These are phyloP conservation scores for Anguilla marmorata DNA, from an alignment of 2,797 vertebrate species.

Conservation along the genomic window DNA sequence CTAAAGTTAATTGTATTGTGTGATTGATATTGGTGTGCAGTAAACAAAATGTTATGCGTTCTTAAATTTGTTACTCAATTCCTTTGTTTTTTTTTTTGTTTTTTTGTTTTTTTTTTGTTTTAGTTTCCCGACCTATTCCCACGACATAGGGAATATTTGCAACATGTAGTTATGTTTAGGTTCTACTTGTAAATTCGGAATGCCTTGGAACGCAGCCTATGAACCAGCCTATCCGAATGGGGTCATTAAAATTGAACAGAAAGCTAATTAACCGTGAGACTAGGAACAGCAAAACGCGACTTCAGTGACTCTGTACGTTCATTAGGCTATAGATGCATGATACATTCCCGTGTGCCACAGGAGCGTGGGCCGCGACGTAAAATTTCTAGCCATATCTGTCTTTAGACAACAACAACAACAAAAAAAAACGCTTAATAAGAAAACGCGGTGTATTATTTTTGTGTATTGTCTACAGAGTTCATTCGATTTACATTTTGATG, in stretches of 20 bases:
- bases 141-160: not conserved
- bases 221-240: not conserved
- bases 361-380: not conserved
- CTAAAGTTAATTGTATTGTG: not conserved
- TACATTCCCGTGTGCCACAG: not conserved
- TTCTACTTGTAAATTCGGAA: not conserved
- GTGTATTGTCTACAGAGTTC: not conserved
- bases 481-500: slow-evolving; percentile 25
- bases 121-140: not conserved
- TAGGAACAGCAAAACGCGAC: not conserved
- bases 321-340: not conserved
- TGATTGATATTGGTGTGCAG: not conserved
- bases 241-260: not conserved
- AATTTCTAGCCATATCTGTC: not conserved
- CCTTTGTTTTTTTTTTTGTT: not conserved
- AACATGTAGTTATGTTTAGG: not conserved
- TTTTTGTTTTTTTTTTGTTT: not conserved
- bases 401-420: not conserved
- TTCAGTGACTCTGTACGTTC: not conserved
- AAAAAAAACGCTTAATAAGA: not conserved
- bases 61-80: not conserved
- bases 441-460: not conserved
- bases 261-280: not conserved
- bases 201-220: not conserved
- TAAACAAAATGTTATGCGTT: not conserved